Evolutionary conservation across 2,888 invertebrate species (phyloP).

Genomic region (Erannis defoliaria): DNA sequence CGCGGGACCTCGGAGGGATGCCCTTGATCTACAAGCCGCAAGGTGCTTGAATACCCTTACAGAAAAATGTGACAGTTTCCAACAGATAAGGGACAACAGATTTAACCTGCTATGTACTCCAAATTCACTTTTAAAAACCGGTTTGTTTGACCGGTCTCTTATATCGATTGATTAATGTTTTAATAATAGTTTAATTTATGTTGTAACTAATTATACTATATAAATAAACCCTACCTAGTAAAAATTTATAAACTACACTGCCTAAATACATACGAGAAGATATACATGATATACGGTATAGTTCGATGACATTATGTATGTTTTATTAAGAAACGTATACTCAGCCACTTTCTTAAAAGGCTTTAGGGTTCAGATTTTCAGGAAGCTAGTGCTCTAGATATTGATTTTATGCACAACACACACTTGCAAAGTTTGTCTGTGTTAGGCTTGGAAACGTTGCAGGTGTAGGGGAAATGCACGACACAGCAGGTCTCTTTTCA

Average conservation of each 20-base stretch:
- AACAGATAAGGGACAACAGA: neutral
- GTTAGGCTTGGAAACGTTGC: neutral
- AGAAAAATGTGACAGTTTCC: constrained; percentile 1
- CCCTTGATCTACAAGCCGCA: constrained; percentile 66
- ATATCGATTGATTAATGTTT: too few species aligned
- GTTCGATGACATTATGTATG: neutral
- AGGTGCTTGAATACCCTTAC: constrained; percentile 43
- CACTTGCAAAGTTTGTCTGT: constrained; percentile 4
- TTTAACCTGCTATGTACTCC: too few species aligned
- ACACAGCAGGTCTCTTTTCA: constrained; percentile 30
- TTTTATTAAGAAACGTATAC: too few species aligned
- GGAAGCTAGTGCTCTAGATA: neutral
- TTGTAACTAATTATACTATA: too few species aligned
- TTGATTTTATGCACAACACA: constrained; percentile 6
- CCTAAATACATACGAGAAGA: too few species aligned
- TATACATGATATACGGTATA: neutral
- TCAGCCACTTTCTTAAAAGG: too few species aligned
- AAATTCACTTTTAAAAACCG: too few species aligned
- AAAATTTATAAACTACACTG: neutral
- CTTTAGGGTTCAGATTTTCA: neutral
- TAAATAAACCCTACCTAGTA: neutral
- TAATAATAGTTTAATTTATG: too few species aligned
- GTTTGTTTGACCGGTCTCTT: too few species aligned
- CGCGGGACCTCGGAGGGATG: constrained; percentile 50
- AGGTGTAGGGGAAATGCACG: constrained; percentile 12